Evolutionary conservation across 2,888 invertebrate species (phyloP), one percentile per base, ranked within the genome.

Genomic region (Proisotoma minuta): DNA sequence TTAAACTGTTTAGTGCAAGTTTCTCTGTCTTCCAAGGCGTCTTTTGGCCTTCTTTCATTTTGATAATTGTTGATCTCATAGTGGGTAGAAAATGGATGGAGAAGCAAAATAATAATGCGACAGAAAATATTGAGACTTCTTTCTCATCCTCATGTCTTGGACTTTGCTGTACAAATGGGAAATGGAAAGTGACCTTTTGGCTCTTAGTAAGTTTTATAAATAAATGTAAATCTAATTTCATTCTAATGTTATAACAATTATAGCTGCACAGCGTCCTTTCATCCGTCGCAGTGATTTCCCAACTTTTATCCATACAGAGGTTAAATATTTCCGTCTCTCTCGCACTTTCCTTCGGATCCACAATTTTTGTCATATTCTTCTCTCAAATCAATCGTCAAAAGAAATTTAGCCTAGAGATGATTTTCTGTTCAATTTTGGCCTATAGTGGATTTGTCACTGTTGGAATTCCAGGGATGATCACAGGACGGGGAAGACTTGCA

Each of bases 321-420:
- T 40, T 69, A 18, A 63, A 69, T 39, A 60, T 69, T 15, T 62
- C 56, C 40, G 58, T 64, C 1, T 63, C 66, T 12, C 49, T 69
- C 10, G 63, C 66, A 3, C 29, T 66, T 34, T 57, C 66, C 15
- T 69, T 69, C 29, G 53, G 59, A n/a, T 63, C 64, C 4, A 51
- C 59, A 10, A 57, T 62, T 2, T 56, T 69, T 23, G 34, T 58
- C 12, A 23, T 57, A 3, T 43, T 69, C 2, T 48, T 69, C 28
- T 47, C 52, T 18, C 48, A 66, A 27, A 66, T 66, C 51, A 28
- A 52, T 43, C 1, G 43, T 1, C 57, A 50, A n/a, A 57, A 58
- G 40, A 47, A 23, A 3, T 64, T 61, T 50, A 56, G 63, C 28
- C 10, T 57, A 12, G 68, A 69, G 48, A 29, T 69, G 15, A 27